These are phyloP conservation scores for Formica selysi DNA, from an alignment of 1,140 invertebrate genomes.

Conservation along the genomic window DNA sequence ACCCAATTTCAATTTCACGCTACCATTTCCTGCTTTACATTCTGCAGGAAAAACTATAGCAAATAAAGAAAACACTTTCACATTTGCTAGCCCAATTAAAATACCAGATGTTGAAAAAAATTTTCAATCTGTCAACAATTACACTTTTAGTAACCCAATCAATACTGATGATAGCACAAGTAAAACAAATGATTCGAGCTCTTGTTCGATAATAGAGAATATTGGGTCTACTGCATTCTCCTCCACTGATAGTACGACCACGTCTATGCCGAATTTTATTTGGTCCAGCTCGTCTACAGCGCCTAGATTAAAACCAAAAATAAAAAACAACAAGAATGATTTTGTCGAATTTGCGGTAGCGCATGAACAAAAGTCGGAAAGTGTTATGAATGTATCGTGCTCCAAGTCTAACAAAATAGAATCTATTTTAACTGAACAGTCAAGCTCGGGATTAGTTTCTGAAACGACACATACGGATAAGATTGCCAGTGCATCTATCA, in stretches of 20 bases:
- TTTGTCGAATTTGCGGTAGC: conserved; percentile 43
- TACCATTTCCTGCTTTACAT: conserved; percentile 78
- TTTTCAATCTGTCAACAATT: conserved; percentile 85
- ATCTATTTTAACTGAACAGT: conserved; percentile 12
- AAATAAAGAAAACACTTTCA: conserved; percentile 76
- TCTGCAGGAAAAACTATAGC: conserved; percentile 36
- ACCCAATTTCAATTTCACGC: conserved; percentile 88
- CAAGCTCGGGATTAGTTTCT: not conserved
- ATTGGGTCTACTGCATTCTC: conserved; percentile 61
- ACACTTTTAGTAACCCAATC: conserved; percentile 87
- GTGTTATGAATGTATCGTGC: conserved; percentile 80
- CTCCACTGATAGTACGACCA: not conserved
- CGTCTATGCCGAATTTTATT: conserved; percentile 78
- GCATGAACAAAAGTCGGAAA: conserved; percentile 78
- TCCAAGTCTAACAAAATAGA: conserved; percentile 31
- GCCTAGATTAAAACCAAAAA: conserved; percentile 78
- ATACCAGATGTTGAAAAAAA: conserved; percentile 75
- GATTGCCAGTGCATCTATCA: not conserved
- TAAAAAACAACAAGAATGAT: conserved; percentile 67
- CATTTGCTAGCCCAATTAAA: conserved; percentile 84
- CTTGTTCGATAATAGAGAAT: conserved; percentile 2
- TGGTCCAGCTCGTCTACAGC: conserved; percentile 78
- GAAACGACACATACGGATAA: conserved; percentile 5
- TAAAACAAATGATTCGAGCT: conserved; percentile 19
- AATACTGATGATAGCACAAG: conserved; percentile 71